Evolutionary conservation across 1,140 invertebrate genomes (phyloP).

Genomic region (Zaprionus davidi): DNA sequence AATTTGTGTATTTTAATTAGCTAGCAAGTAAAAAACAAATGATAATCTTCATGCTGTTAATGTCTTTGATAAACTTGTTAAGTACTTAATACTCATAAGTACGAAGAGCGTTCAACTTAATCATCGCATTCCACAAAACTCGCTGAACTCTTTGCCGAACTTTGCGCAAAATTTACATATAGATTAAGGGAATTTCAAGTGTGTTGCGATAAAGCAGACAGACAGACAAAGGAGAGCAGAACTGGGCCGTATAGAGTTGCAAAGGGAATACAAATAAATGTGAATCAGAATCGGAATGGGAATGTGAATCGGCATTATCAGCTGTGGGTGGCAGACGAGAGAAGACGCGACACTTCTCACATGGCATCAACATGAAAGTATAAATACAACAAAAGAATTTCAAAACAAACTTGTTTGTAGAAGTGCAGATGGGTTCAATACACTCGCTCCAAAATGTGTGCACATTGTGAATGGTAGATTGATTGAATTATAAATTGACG

Average conservation of each 20-base stretch:
- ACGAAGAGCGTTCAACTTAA: slow-evolving; percentile 25
- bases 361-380: slow-evolving; percentile 59
- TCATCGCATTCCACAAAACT: not conserved
- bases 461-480: slow-evolving; percentile 51
- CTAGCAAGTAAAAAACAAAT: not conserved
- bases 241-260: slow-evolving; percentile 3
- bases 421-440: slow-evolving; percentile 67
- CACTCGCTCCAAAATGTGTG: slow-evolving; percentile 50
- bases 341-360: slow-evolving; percentile 5
- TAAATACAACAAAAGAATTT: slow-evolving; percentile 65
- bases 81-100: slow-evolving; percentile 15
- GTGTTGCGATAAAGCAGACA: not conserved
- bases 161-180: slow-evolving; percentile 5
- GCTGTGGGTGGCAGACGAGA: slow-evolving; percentile 14
- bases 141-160: slow-evolving; percentile 11
- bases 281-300: not conserved
- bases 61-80: slow-evolving; percentile 10
- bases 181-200: slow-evolving; percentile 3
- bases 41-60: not conserved
- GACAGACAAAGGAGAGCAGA: not conserved
- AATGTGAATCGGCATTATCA: slow-evolving; percentile 7
- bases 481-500: slow-evolving; percentile 66
- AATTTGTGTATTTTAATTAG: not conserved
- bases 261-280: slow-evolving; percentile 20
- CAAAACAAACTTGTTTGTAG: slow-evolving; percentile 75